Percentiles rank a stretch among this genome's conserved stretches.
These are phyloP conservation scores for Mimas tiliae DNA, from an alignment of 2,888 invertebrate species.

Conservation along the genomic window DNA sequence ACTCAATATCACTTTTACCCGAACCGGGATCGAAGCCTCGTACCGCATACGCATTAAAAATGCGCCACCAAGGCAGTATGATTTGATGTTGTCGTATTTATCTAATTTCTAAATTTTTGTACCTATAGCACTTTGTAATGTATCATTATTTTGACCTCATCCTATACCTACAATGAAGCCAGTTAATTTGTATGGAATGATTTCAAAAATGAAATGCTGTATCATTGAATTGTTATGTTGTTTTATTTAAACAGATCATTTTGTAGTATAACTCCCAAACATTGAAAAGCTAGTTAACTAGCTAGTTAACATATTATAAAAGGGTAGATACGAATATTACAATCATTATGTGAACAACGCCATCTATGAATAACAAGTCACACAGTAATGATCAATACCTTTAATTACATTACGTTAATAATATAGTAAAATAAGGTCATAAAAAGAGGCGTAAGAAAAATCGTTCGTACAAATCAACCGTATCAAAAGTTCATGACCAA, in stretches of 20 bases:
- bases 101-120: conserved; percentile 41
- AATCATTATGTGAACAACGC: neutral
- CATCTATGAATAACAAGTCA: neutral
- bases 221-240: conserved; percentile 54
- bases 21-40: too few relatives aligned
- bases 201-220: conserved; percentile 64
- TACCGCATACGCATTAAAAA: too few relatives aligned
- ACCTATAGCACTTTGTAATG: conserved; percentile 46
- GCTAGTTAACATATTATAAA: too few relatives aligned
- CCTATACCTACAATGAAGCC: conserved; percentile 32
- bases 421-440: neutral
- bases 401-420: neutral
- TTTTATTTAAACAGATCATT: conserved; percentile 36
- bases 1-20: too few relatives aligned
- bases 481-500: conserved; percentile 49
- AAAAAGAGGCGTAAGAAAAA: conserved; percentile 9
- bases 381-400: neutral
- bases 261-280: neutral
- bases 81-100: conserved; percentile 45
- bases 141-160: conserved; percentile 42
- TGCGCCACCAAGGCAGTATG: too few relatives aligned
- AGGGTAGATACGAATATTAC: too few relatives aligned
- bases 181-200: conserved; percentile 59
- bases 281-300: too few relatives aligned
- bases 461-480: conserved; percentile 43